Evolutionary conservation across 2,113 vertebrate genomes (phyloP).

Genomic region (Arvicanthis niloticus): DNA sequence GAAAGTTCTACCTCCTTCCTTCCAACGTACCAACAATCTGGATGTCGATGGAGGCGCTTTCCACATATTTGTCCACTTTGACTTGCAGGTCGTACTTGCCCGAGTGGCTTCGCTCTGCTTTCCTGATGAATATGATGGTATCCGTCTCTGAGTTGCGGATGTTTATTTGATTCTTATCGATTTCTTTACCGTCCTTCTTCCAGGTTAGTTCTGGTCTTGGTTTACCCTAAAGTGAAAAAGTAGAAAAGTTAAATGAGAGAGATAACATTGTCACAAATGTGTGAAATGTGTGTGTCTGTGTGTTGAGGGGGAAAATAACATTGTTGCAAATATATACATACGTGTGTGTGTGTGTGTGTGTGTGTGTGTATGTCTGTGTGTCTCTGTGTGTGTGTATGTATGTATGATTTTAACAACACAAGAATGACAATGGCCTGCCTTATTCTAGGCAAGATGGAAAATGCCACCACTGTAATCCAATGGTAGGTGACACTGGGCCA

Average conservation of each 20-base stretch:
- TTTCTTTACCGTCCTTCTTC: constrained; percentile 93
- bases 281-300: too few species aligned
- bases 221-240: constrained; percentile 90
- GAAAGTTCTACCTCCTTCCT: background rate
- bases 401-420: background rate
- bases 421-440: background rate
- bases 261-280: background rate
- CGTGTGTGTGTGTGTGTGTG: too few species aligned
- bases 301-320: too few species aligned
- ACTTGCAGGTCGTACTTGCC: constrained; percentile 96
- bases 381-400: too few species aligned
- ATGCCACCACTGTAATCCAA: too few species aligned
- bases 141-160: constrained; percentile 97
- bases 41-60: constrained; percentile 94
- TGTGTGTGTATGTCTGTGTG: too few species aligned
- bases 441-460: background rate
- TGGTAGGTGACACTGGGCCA: background rate
- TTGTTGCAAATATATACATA: too few species aligned
- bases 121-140: constrained; percentile 98
- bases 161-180: constrained; percentile 94
- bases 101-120: constrained; percentile 96
- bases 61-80: constrained; percentile 94
- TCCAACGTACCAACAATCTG: constrained; percentile 94
- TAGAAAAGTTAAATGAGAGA: background rate
- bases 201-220: constrained; percentile 96